Percentiles rank a stretch among this genome's conserved stretches.
phyloP scores from a whole-genome alignment of 2,888 invertebrate genomes.

The Oscheius sp. region DNA sequence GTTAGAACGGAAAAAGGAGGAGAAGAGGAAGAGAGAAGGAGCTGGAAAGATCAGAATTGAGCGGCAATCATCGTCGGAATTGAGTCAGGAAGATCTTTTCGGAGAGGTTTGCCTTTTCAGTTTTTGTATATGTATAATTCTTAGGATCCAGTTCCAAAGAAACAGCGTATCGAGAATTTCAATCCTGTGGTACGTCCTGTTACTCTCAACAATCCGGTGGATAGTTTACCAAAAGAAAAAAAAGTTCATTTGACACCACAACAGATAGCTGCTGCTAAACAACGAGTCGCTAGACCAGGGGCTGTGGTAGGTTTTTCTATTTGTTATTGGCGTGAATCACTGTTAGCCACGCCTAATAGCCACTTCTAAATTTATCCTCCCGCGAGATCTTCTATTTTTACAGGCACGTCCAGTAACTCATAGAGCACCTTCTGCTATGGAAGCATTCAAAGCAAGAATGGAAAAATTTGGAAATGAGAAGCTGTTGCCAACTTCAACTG shows the following conservation, averaged over 20 bases:
- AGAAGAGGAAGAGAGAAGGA: constrained; percentile 8
- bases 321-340: neutral
- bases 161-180: neutral
- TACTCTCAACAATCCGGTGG: too few relatives aligned
- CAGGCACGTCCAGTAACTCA: neutral
- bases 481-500: neutral
- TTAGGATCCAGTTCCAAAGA: neutral
- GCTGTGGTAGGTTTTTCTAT: constrained; percentile 6
- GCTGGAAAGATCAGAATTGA: neutral
- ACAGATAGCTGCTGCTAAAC: constrained; percentile 25
- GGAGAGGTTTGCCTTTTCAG: neutral
- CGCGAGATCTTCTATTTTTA: neutral
- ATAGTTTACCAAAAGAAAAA: too few relatives aligned
- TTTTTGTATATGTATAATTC: neutral
- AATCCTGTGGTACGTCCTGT: too few relatives aligned
- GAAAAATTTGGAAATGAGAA: neutral
- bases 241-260: neutral
- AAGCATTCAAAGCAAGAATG: constrained; percentile 21
- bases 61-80: neutral
- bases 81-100: constrained; percentile 19
- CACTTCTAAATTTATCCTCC: too few relatives aligned
- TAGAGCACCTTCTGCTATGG: constrained; percentile 6
- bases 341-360: neutral
- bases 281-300: constrained; percentile 20
- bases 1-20: constrained; percentile 20